Base-by-base conservation (phyloP, 2,113 vertebrate species). In the Bufo bufo region DNA sequence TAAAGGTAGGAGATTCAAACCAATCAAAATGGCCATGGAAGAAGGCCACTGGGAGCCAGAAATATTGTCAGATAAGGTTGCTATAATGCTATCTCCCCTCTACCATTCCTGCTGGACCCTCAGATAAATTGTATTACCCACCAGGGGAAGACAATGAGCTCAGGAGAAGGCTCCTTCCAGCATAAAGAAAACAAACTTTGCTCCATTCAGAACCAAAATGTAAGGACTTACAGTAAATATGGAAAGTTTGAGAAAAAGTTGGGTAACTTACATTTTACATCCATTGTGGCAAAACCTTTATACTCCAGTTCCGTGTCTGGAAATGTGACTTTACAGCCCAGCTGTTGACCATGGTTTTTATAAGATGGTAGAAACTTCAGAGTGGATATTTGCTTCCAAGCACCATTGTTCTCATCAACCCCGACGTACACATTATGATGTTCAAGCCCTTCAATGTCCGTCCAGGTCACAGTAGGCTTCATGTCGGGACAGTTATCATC, bases 401-500 rank as follows among this genome's bases (percentile, higher is more conserved):
- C 96, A 90, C 96, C 95, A 87, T 94, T 93, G 11, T 96, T 96
- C 84, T 97, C 96, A 7, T 95, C 87, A 79, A 94, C 93, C 75
- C 95, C 94, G 0, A 92, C 90, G 74, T 92, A 94, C 88, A 97
- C 96, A 2, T 93, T 90, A 0, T 96, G 96, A 88, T 96, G 96
- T 0, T 95, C 96, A 56, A 98, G 93, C 19, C 93, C 96, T 72
- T 97, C 96, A 0, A 96, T 96, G 92, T 96, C 95, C 91, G 97
- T 92, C 97, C 97, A 98, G 89, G 95, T 95, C 87, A 98, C 95
- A 87, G 96, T 94, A 0, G 97, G 97, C 45, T 90, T 95, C 94
- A 97, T 93, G 66, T 97, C 96, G 0, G 96, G 97, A 90, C 97
- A 98, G 91, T 97, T 98, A 89, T 97, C 96, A 0, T 97, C 97